Evolutionary conservation across 2,888 invertebrate genomes (phyloP), one percentile per base, ranked within the genome.

Genomic region (Drosophila subquinaria): DNA sequence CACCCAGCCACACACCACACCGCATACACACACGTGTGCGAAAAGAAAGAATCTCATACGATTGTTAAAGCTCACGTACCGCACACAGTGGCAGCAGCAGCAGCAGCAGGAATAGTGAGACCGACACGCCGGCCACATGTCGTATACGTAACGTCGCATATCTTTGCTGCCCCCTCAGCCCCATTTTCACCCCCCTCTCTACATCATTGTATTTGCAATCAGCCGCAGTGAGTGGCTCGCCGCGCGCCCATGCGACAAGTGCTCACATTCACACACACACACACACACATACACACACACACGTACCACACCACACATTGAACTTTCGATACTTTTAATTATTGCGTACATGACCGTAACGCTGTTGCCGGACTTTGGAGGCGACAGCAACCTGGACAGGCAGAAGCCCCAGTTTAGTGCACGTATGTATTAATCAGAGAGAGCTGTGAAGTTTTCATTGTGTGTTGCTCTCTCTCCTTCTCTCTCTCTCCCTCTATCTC

Each of bases 261-360:
- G 81, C 73, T 56, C 80, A 56, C 81, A 81, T 50, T 62, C 69
- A 64, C 76, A 67, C 59, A 66, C 60, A 63, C 35, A 15, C 56
- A 38, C 38, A 43, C 62, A 59, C 40, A 52, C 57, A 69, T 62
- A 76, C 38, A n/a, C 52, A 42, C 47, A 76, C 38, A n/a, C 52
- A 42, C 47, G 50, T 30, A 57, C 40, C 43, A 62, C 67, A 45
- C 36, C 38, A 45, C 57, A 60, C 51, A 52, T 59, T 53, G 66
- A 76, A 89, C 71, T 88, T 79, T 88, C 81, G 81, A 88, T 89
- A 90, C 88, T 88, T 88, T 90, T 90, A 88, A 88, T 88, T 90
- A 88, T 89, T 90, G 82, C 89, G 81, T 84, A 90, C 84, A 90
- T 87, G 82, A 77, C 82, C 87, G 87, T 83, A 83, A 86, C 86